These are phyloP conservation scores for Maniola jurtina DNA, from an alignment of 1,140 invertebrate genomes.

Conservation along the genomic window DNA sequence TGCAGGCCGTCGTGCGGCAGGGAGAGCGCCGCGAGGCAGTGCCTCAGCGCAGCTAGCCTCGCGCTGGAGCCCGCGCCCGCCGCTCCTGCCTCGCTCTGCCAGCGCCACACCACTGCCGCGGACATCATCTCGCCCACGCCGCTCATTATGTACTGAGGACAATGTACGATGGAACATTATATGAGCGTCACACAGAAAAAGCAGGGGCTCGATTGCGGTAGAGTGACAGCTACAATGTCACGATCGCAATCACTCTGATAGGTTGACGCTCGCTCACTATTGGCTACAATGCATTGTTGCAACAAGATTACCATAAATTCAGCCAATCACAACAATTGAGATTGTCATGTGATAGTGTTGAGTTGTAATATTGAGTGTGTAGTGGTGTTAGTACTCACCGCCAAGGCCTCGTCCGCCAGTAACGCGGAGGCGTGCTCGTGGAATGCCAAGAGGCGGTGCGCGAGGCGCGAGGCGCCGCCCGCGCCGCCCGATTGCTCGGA, in stretches of 20 bases:
- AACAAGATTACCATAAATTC: too few species aligned
- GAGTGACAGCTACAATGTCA: too few species aligned
- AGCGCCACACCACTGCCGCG: slow-evolving; percentile 69
- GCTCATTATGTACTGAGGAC: slow-evolving; percentile 93
- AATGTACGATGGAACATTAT: too few species aligned
- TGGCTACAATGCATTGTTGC: too few species aligned
- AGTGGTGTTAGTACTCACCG: slow-evolving; percentile 79
- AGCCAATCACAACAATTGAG: too few species aligned
- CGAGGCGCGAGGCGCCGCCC: slow-evolving; percentile 53
- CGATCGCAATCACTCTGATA: too few species aligned
- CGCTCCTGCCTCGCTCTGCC: slow-evolving; percentile 85
- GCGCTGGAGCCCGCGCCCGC: slow-evolving; percentile 84
- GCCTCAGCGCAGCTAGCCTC: slow-evolving; percentile 62
- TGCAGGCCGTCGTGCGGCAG: slow-evolving; percentile 66
- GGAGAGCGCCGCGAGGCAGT: slow-evolving; percentile 66
- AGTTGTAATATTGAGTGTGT: too few species aligned
- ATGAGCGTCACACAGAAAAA: too few species aligned
- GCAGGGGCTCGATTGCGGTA: too few species aligned
- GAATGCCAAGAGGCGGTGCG: slow-evolving; percentile 62
- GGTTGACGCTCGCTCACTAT: too few species aligned
- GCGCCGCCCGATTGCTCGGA: slow-evolving; percentile 29
- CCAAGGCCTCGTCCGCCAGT: slow-evolving; percentile 86
- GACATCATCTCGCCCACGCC: slow-evolving; percentile 85
- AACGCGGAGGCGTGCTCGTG: slow-evolving; percentile 54
- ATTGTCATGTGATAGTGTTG: too few species aligned